Evolutionary conservation across 2,113 vertebrate species (phyloP), one percentile per base, ranked within the genome.

Genomic region (Lynx canadensis): DNA sequence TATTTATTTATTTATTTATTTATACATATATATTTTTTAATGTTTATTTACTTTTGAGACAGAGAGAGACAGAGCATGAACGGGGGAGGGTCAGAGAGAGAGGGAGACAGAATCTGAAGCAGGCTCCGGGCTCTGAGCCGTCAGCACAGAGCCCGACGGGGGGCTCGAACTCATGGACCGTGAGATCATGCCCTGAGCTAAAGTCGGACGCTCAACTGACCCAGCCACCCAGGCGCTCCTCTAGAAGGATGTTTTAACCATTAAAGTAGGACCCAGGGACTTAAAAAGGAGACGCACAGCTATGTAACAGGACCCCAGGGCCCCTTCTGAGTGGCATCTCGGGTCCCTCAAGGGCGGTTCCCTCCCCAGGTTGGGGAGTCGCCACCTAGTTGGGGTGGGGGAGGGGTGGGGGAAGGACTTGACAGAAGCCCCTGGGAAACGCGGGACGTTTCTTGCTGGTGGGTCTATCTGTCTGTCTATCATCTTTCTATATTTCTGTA

Each of bases 401-500:
- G 33, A 13, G 45, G 11, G 21, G 16, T 27, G 36, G 21, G 36
- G 21, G 18, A 19, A 68, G 31, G 27, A 5, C 21, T 2, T 4
- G 8, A 36, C 2, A 60, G 57, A 45, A 45, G 48, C n/a, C 48
- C 48, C 89, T 31, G 48, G 71, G 80, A 69, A n/a, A 69, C 0
- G 9, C 0, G 0, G 11, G 66, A 68, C 38, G 36, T 36, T 73
- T 41, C 25, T 23, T 63, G 18, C 52, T 9, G 41, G 8, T 15
- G 11, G 38, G 31, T 79, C 80, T 27, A 18, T 33, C 80, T 27
- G 31, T 33, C 25, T 4, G 14, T 15, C 81, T 55, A 11, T 38
- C 27, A 31, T 36, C 55, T 65, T 2, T 36, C 45, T 52, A 25
- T 45, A 31, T 71, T 29, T 41, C 65, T 69, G 9, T 57, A 18